A percentile compares a stretch with the other conserved stretches of the same genome.
Evolutionary conservation across 1,140 invertebrate species (phyloP).

Genomic region (Leptonema lineaticorne): DNA sequence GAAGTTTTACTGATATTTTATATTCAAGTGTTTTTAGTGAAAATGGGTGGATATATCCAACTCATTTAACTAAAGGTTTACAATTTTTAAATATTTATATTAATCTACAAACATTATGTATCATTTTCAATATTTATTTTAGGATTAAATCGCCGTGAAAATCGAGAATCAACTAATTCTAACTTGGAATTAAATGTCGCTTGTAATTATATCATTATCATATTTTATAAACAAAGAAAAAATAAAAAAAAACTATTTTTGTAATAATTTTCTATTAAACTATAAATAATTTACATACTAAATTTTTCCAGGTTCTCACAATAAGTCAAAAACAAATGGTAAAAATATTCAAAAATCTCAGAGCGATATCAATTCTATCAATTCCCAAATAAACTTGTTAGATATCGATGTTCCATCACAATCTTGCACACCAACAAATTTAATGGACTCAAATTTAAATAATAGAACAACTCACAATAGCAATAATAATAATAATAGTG

Average conservation of each 20-base stretch:
- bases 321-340: neutral
- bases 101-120: too few relatives aligned
- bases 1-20: constrained; percentile 31
- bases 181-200: too few relatives aligned
- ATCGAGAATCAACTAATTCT: too few relatives aligned
- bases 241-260: too few relatives aligned
- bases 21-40: constrained; percentile 39
- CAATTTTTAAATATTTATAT: too few relatives aligned
- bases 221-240: too few relatives aligned
- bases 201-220: too few relatives aligned
- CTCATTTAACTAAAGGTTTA: too few relatives aligned
- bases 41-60: constrained; percentile 40
- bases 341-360: neutral
- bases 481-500: constrained; percentile 13
- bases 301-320: neutral
- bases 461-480: neutral
- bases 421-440: neutral
- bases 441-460: neutral
- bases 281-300: neutral
- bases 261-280: neutral
- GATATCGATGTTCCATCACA: neutral
- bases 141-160: too few relatives aligned
- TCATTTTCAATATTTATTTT: too few relatives aligned
- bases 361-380: neutral
- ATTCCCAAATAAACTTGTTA: neutral